Evolutionary conservation across 2,797 vertebrate species (phyloP).

Genomic region (Acrossocheilus wenchowensis): DNA sequence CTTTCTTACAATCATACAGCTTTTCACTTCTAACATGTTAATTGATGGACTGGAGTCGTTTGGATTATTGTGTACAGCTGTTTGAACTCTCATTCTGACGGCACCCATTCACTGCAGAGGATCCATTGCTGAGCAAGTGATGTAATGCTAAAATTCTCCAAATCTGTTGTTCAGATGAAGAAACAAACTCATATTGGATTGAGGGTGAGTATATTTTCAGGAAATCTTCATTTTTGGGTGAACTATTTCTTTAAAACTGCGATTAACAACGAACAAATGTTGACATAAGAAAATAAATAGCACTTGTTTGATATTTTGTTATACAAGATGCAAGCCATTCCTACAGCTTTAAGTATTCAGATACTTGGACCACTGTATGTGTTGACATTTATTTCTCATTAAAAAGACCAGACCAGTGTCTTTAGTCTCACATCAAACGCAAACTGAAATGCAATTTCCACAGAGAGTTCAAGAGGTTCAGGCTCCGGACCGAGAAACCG

Average conservation of each 20-base stretch:
- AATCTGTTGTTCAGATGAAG: neutral
- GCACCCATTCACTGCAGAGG: neutral
- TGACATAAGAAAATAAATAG: neutral
- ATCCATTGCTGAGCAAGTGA: neutral
- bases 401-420: neutral
- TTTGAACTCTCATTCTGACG: neutral
- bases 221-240: neutral
- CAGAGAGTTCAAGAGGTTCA: slow-evolving; percentile 26
- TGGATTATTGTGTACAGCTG: neutral
- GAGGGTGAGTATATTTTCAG: neutral
- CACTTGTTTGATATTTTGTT: neutral
- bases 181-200: neutral
- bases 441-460: neutral
- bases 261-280: neutral
- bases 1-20: neutral
- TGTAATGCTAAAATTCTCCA: neutral
- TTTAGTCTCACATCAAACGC: neutral
- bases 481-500: neutral
- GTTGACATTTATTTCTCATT: neutral
- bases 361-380: neutral
- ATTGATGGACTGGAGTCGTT: neutral
- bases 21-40: neutral
- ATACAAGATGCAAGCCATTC: neutral
- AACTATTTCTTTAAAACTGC: neutral
- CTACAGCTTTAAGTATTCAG: neutral